These are phyloP conservation scores for Isotomurus palustris DNA, from an alignment of 2,888 invertebrate species.

Conservation along the genomic window DNA sequence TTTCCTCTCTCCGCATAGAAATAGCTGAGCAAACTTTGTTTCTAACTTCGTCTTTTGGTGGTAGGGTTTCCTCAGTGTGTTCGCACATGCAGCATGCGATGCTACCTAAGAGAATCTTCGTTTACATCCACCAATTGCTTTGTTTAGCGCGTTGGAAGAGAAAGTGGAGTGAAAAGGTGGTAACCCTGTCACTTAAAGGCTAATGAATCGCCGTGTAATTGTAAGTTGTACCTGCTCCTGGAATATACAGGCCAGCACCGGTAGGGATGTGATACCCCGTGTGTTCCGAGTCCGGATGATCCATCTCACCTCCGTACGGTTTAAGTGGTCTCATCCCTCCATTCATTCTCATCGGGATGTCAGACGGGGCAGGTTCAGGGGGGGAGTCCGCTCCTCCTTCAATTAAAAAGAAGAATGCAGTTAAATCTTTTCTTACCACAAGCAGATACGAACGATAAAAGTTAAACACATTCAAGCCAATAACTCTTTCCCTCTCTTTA, in stretches of 20 bases:
- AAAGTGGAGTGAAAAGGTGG: conserved; percentile 1
- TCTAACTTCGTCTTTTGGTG: no score
- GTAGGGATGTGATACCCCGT: conserved; percentile 42
- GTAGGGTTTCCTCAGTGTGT: no score
- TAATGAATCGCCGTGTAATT: conserved; percentile 4
- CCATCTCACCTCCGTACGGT: conserved; percentile 41
- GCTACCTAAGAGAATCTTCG: no score
- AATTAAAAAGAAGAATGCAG: conserved; percentile 11
- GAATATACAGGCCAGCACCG: conserved; percentile 43
- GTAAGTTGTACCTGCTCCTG: conserved; percentile 36
- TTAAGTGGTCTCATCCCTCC: conserved; percentile 43
- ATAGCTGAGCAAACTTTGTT: no score
- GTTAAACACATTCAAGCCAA: no score
- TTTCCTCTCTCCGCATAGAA: no score
- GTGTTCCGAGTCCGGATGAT: conserved; percentile 35
- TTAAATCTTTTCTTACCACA: no score
- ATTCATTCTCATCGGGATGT: conserved; percentile 46
- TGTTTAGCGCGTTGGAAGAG: no score
- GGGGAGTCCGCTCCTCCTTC: conserved; percentile 44
- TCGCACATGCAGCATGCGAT: no score
- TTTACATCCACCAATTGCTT: no score
- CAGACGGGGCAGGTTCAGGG: conserved; percentile 46
- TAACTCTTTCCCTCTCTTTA: conserved; percentile 6
- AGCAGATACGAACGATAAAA: no score
- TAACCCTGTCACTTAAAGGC: conserved; percentile 3